Evolutionary conservation across 2,797 vertebrate genomes (phyloP).

Genomic region (Falco columbarius): DNA sequence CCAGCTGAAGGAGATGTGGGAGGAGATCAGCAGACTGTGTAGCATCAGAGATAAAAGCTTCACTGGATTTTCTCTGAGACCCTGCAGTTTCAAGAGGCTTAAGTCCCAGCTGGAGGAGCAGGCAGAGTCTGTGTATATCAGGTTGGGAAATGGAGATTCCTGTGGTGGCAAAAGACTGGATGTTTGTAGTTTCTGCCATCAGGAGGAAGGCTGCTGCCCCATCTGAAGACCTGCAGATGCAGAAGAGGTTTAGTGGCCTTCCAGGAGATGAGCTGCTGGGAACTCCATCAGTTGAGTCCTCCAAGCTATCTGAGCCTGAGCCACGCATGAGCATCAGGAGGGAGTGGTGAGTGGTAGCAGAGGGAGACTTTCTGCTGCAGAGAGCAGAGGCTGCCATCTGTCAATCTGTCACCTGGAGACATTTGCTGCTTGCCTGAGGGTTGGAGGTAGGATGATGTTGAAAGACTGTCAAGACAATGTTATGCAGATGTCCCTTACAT

Average conservation of each 20-base stretch:
- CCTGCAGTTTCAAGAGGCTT: not conserved
- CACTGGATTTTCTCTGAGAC: not conserved
- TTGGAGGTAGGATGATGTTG: not conserved
- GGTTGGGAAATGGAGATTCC: not conserved
- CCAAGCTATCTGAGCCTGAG: not conserved
- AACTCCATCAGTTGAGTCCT: not conserved
- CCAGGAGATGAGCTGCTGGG: not conserved
- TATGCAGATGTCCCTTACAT: not conserved
- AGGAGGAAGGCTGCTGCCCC: not conserved
- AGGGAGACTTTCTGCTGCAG: not conserved
- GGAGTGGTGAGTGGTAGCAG: not conserved
- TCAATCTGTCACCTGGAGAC: not conserved
- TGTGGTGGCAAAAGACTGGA: not conserved
- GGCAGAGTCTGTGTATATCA: not conserved
- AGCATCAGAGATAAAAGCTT: not conserved
- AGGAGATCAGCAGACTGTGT: not conserved
- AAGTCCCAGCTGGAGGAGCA: not conserved
- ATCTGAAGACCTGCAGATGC: not conserved
- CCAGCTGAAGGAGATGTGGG: not conserved
- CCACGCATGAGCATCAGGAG: not conserved
- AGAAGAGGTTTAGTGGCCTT: not conserved
- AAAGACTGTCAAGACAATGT: not conserved
- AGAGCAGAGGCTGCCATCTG: not conserved
- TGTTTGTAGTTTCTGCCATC: not conserved
- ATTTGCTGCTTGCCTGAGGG: not conserved